Base-by-base conservation (phyloP, 37 sponge, comb jelly and placozoan species). In the Agelas oroides region DNA sequence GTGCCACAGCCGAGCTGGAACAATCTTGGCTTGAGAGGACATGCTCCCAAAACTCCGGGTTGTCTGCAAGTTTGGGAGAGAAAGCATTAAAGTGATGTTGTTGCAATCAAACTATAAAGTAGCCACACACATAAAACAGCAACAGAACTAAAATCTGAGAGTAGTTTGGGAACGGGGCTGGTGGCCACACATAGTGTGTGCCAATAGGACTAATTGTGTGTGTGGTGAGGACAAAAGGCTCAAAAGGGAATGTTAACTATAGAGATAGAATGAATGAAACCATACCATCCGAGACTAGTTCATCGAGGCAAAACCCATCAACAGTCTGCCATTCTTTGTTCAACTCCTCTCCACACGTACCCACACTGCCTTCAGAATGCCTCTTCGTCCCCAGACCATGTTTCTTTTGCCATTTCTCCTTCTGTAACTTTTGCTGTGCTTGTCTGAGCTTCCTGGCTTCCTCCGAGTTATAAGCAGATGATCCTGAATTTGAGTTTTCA, bases 401-500 rank as follows among this genome's bases (percentile, higher is more conserved):
- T 33, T 81, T 74, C 58, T 64, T 80, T 53, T 59, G 46, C 88
- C 88, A 88, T 55, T 87, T 39, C 65, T 80, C 80, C 55, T 87
- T 87, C 68, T 73, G 34, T 59, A 75, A 33, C 41, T 39, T 80
- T 39, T 88, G 81, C 40, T 73, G 81, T 20, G 71, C 82, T 75
- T 88, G 88, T 0, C 82, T 65, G 0, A 69, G 27, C 68, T 66
- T 65, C 30, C 82, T 37, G 25, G 68, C 60, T 16, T 60, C 80
- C 2, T 87, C 87, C 24, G 71, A 31, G 35, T 40, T 57, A 20
- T 19, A 13, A 35, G 38, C 34, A 30, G 32, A 28, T 18, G 37
- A 14, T 21, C n/a, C 38, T 18, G 63, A 30, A 2, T 19, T 8
- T 32, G n/a, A n/a, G n/a, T 53, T 19, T 14, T 53, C 32, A 12